A percentile compares a stretch with the other conserved stretches of the same genome.
phyloP scores from a whole-genome alignment of 2,888 invertebrate species.

The Cylindroiulus punctatus region DNA sequence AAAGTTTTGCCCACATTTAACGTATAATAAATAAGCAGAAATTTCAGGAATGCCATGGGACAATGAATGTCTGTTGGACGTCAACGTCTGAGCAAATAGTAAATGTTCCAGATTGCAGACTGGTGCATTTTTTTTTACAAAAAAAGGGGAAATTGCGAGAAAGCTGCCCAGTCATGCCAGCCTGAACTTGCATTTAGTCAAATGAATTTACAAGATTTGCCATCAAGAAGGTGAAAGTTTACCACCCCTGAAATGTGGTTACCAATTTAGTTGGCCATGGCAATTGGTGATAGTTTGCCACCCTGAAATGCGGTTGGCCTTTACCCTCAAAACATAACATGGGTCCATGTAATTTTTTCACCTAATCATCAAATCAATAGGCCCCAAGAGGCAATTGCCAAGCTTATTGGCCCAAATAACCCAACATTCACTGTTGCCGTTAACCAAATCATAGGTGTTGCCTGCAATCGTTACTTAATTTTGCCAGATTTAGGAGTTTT shows the following conservation, averaged over 20 bases:
- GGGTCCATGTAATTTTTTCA: background rate
- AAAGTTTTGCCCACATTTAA: too few species aligned
- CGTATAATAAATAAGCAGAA: too few species aligned
- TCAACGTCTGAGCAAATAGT: too few species aligned
- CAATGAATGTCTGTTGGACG: too few species aligned
- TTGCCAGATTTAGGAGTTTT: background rate
- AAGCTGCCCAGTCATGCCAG: background rate
- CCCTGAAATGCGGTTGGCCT: background rate
- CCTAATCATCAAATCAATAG: background rate
- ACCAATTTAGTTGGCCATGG: too few species aligned
- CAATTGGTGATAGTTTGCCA: background rate
- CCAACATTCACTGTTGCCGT: background rate
- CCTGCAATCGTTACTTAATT: too few species aligned
- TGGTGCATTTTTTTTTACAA: background rate
- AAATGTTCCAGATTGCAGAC: background rate
- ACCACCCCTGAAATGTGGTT: background rate
- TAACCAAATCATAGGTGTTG: background rate
- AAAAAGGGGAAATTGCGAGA: background rate
- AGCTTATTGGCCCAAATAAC: background rate
- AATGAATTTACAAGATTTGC: background rate
- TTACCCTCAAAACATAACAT: background rate
- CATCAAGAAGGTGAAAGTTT: background rate
- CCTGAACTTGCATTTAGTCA: background rate
- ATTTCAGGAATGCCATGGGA: too few species aligned
- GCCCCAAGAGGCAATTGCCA: background rate